These are phyloP conservation scores for Strix occidentalis DNA, from an alignment of 2,797 vertebrate species.

Conservation along the genomic window DNA sequence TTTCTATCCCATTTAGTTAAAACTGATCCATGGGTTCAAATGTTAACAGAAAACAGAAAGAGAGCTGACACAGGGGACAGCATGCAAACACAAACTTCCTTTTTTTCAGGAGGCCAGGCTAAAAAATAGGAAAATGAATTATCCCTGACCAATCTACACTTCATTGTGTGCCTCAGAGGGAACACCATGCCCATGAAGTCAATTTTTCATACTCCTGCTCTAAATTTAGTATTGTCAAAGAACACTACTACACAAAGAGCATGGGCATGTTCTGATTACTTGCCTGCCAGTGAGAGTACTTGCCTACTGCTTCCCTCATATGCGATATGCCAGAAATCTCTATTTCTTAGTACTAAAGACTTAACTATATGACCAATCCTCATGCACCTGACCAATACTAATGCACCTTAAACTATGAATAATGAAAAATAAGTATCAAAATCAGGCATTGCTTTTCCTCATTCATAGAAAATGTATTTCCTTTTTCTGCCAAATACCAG, in stretches of 20 bases:
- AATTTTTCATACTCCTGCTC: neutral
- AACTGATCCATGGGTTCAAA: neutral
- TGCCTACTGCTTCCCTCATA: neutral
- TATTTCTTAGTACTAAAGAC: neutral
- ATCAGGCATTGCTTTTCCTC: neutral
- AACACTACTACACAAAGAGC: neutral
- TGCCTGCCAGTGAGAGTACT: neutral
- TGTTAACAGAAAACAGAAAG: neutral
- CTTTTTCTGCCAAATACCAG: neutral
- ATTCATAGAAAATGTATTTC: neutral
- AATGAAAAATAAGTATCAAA: neutral
- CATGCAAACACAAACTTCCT: neutral
- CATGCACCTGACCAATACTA: neutral
- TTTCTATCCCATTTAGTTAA: neutral
- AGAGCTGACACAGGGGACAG: neutral
- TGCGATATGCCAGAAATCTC: neutral
- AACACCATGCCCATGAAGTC: neutral
- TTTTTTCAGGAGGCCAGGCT: neutral
- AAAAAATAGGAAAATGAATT: neutral
- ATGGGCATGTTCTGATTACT: neutral
- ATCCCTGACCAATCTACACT: neutral
- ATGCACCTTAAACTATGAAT: neutral
- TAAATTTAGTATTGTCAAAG: neutral
- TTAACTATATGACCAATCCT: neutral
- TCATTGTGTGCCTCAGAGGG: neutral